Conservation (phyloP, 2,888 invertebrate genomes). For the Tolmerus cingulatus region DNA sequence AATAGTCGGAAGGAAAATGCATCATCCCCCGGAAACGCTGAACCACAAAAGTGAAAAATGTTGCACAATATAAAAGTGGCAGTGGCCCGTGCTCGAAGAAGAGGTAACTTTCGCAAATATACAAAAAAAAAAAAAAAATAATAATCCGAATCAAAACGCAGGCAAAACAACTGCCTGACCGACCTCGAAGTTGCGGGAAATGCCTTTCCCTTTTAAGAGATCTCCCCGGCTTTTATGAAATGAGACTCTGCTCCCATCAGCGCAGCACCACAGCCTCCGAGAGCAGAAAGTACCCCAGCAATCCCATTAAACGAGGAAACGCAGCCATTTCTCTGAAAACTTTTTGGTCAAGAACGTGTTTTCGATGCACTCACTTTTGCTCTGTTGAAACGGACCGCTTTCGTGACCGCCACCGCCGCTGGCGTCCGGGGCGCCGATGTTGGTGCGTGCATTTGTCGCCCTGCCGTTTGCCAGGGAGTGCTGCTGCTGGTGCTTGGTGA, state of each 20-base stretch:
- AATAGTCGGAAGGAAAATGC: neutral
- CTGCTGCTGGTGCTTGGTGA: neutral
- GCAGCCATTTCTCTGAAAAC: neutral
- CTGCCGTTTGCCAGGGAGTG: neutral
- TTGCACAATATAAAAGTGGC: neutral
- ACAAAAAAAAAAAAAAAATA: neutral
- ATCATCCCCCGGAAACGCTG: neutral
- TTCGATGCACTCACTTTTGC: slow-evolving; percentile 17
- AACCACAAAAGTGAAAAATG: neutral
- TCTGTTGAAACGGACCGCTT: neutral
- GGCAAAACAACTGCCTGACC: neutral
- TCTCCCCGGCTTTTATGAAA: neutral
- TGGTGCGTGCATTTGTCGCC: neutral
- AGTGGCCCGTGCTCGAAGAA: neutral
- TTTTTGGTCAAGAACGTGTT: neutral
- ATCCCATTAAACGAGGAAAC: neutral
- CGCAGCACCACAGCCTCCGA: neutral
- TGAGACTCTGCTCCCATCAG: neutral
- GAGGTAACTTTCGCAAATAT: neutral
- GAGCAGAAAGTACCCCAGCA: neutral
- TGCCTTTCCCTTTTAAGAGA: slow-evolving; percentile 24
- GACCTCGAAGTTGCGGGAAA: slow-evolving; percentile 12
- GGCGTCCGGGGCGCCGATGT: neutral
- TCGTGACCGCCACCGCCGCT: neutral
- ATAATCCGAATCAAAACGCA: neutral